Evolutionary conservation across 2,797 vertebrate species (phyloP).

Genomic region (Danio kyathit): DNA sequence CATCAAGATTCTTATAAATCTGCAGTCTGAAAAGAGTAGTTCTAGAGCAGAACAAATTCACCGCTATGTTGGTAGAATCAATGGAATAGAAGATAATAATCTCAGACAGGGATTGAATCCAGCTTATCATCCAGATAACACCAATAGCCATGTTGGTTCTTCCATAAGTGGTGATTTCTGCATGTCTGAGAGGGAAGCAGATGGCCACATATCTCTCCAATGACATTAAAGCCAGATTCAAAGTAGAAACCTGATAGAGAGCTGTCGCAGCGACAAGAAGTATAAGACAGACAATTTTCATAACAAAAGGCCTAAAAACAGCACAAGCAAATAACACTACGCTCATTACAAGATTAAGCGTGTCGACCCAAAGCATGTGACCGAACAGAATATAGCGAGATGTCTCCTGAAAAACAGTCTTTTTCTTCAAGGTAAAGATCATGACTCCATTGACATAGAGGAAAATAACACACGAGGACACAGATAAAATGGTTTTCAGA

Average conservation of each 20-base stretch:
- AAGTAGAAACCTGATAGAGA: constrained; percentile 56
- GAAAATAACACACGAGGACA: constrained; percentile 25
- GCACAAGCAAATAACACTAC: constrained; percentile 65
- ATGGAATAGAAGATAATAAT: constrained; percentile 1
- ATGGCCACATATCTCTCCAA: constrained; percentile 63
- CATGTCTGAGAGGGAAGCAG: constrained; percentile 62
- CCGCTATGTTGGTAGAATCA: constrained; percentile 1
- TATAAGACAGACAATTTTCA: constrained; percentile 55
- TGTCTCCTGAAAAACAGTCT: constrained; percentile 64
- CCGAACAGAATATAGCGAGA: constrained; percentile 72
- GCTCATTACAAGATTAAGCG: constrained; percentile 4
- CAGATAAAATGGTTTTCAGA: constrained; percentile 9
- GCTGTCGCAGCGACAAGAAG: constrained; percentile 32
- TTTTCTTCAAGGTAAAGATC: constrained; percentile 67
- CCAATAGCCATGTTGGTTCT: constrained; percentile 45
- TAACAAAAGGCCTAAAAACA: constrained; percentile 24
- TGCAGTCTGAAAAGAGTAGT: constrained; percentile 15
- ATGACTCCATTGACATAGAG: constrained; percentile 65
- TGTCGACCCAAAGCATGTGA: constrained; percentile 67
- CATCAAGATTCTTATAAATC: neutral
- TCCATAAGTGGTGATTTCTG: constrained; percentile 48
- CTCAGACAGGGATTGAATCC: constrained; percentile 15
- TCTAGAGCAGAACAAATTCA: constrained; percentile 31
- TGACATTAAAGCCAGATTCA: constrained; percentile 64
- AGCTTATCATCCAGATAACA: constrained; percentile 48